Conservation (phyloP, 2,113 vertebrate species). For the Chitala chitala region DNA sequence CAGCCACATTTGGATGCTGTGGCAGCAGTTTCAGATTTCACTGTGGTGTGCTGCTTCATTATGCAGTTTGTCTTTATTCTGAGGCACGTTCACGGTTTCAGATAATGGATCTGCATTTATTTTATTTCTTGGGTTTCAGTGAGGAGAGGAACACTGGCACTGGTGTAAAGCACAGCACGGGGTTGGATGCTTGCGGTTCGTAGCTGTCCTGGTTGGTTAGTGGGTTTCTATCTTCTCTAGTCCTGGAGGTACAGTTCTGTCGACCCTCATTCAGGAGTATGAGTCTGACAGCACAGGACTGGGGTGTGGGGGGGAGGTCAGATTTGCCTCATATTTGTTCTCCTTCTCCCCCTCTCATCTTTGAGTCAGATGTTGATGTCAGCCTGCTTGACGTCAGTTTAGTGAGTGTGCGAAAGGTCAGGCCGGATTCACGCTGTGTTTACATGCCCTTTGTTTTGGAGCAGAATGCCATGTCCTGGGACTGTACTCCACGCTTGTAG, state of each 20-base stretch:
- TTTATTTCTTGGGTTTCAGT: background rate
- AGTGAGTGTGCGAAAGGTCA: background rate
- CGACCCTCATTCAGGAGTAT: background rate
- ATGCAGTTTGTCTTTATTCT: background rate
- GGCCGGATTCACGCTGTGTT: background rate
- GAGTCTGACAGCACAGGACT: background rate
- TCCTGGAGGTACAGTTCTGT: background rate
- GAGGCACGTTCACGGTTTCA: background rate
- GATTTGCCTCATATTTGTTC: background rate
- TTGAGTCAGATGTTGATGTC: no score
- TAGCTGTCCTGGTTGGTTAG: background rate
- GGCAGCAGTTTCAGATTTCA: background rate
- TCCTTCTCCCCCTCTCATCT: background rate
- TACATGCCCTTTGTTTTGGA: background rate
- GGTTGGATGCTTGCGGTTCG: background rate
- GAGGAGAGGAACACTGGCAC: background rate
- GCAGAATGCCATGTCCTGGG: background rate
- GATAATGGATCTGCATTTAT: conserved; percentile 13
- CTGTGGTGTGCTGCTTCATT: conserved; percentile 8
- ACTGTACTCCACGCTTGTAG: background rate
- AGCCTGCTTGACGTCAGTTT: background rate
- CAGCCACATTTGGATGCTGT: background rate
- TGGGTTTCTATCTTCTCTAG: background rate
- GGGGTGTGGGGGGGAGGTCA: background rate
- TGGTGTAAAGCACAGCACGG: background rate